phyloP scores from a whole-genome alignment of 2,113 vertebrate genomes.

The Platichthys flesus region DNA sequence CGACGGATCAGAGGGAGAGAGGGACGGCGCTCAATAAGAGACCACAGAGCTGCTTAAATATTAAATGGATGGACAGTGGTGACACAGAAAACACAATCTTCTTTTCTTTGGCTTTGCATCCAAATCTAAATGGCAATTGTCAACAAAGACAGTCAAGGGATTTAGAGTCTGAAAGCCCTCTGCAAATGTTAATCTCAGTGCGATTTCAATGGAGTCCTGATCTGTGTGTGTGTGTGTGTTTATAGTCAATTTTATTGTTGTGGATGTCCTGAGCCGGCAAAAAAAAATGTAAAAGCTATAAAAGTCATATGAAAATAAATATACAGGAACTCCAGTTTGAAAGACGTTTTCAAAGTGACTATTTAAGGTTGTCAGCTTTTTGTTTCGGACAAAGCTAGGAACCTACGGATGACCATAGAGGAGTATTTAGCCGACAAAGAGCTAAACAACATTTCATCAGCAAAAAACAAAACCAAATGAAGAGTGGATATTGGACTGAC shows the following conservation, averaged over 20 bases:
- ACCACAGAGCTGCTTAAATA: conserved; percentile 73
- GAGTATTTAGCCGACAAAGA: too few species aligned
- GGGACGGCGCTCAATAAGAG: conserved; percentile 33
- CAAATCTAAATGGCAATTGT: conserved; percentile 70
- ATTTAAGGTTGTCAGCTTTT: too few species aligned
- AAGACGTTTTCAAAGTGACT: too few species aligned
- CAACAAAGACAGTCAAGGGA: conserved; percentile 60
- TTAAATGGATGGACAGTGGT: conserved; percentile 61
- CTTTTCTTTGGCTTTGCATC: conserved; percentile 69
- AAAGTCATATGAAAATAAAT: too few species aligned
- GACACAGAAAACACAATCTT: conserved; percentile 73
- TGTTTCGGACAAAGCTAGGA: too few species aligned
- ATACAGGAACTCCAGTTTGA: too few species aligned
- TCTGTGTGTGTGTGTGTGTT: conserved; percentile 3
- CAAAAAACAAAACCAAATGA: too few species aligned
- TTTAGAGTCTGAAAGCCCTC: conserved; percentile 56
- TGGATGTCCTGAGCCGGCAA: not conserved
- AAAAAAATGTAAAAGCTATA: not conserved
- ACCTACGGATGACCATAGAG: too few species aligned
- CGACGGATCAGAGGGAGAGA: conserved; percentile 26
- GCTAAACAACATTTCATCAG: too few species aligned
- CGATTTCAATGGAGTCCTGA: conserved; percentile 6
- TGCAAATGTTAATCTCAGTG: conserved; percentile 32
- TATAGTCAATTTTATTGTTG: not conserved
- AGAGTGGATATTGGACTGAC: too few species aligned